A percentile compares a stretch with the other conserved stretches of the same genome.
Evolutionary conservation across 1,140 invertebrate genomes (phyloP).

Genomic region (Zaprionus inermis): DNA sequence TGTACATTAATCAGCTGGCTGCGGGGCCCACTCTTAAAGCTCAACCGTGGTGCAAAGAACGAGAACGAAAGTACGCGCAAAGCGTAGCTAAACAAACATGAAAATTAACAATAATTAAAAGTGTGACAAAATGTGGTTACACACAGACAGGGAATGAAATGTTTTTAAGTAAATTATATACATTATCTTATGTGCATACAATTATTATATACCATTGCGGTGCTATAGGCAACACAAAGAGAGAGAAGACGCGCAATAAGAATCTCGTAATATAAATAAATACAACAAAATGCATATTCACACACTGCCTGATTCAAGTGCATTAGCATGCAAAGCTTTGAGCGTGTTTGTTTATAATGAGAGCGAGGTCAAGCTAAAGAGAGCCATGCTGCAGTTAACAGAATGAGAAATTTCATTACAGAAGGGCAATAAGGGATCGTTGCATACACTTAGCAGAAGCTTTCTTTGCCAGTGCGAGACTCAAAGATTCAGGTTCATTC

Average conservation of each 20-base stretch:
- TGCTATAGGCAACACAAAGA: conserved; percentile 12
- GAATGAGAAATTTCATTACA: conserved; percentile 30
- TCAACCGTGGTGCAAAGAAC: conserved; percentile 20
- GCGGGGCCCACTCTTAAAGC: conserved; percentile 6
- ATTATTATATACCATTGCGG: conserved; percentile 1
- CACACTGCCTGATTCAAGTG: conserved; percentile 12
- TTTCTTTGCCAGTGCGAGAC: neutral
- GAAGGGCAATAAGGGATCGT: conserved; percentile 8
- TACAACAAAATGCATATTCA: neutral
- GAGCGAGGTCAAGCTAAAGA: conserved; percentile 8
- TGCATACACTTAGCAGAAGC: conserved; percentile 14
- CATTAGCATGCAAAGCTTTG: conserved; percentile 31
- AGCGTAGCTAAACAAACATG: conserved; percentile 29
- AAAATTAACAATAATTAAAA: conserved; percentile 41
- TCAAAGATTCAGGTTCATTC: neutral
- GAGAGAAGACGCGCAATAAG: conserved; percentile 26
- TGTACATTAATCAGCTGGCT: conserved; percentile 38
- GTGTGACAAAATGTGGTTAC: conserved; percentile 10
- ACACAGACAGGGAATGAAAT: conserved; percentile 2
- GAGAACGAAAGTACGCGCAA: conserved; percentile 40
- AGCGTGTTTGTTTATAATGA: conserved; percentile 36
- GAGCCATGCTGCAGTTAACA: neutral
- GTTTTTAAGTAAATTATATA: conserved; percentile 12
- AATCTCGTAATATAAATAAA: conserved; percentile 23
- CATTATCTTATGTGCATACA: neutral